A percentile compares a stretch with the other conserved stretches of the same genome.
phyloP scores from a whole-genome alignment of 2,797 vertebrate species.

The Cuniculus paca region DNA sequence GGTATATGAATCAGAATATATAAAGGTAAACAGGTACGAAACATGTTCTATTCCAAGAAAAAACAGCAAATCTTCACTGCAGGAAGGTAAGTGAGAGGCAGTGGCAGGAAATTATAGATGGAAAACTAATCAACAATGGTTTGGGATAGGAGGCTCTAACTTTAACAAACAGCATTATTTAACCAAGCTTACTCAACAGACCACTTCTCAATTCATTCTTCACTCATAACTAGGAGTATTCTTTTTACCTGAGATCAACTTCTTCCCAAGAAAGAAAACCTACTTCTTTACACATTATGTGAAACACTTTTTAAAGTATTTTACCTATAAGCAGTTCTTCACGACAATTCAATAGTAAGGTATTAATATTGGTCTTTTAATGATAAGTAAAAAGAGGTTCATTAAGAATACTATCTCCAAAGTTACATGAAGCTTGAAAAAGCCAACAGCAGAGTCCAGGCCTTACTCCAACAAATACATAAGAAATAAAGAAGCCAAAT shows the following conservation, averaged over 20 bases:
- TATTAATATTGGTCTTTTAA: conserved; percentile 31
- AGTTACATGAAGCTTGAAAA: conserved; percentile 41
- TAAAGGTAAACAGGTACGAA: background rate
- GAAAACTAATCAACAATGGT: background rate
- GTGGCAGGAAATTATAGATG: background rate
- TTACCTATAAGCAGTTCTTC: conserved; percentile 32
- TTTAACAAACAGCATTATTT: background rate
- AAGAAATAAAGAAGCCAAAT: conserved; percentile 35
- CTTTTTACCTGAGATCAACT: background rate
- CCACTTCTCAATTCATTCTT: conserved; percentile 19
- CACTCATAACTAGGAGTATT: background rate
- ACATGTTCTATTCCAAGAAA: conserved; percentile 19
- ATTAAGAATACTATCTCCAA: conserved; percentile 38
- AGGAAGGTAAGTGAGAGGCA: background rate
- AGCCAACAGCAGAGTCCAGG: conserved; percentile 23
- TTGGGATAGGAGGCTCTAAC: background rate
- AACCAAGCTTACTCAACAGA: background rate
- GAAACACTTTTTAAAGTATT: conserved; percentile 35
- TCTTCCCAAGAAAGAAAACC: conserved; percentile 1
- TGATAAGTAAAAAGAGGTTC: conserved; percentile 35
- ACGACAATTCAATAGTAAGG: background rate
- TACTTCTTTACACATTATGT: conserved; percentile 19
- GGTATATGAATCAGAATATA: background rate
- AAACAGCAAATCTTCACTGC: background rate
- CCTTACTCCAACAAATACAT: background rate